phyloP scores from a whole-genome alignment of 1,140 invertebrate species.

The Cylas formicarius region DNA sequence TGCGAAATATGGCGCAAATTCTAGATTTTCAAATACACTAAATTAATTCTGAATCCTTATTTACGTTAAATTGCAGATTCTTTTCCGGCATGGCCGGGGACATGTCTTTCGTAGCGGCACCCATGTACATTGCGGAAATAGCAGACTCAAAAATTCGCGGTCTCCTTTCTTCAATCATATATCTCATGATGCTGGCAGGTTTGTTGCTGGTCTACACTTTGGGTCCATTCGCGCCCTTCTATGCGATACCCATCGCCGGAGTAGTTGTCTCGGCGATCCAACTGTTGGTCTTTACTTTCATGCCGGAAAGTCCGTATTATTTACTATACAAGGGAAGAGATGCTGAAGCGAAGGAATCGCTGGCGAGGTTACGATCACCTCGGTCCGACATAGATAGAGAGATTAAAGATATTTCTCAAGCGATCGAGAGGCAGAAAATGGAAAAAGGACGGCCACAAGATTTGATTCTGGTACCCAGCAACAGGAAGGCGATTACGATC shows the following conservation, averaged over 20 bases:
- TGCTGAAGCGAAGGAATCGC: conserved; percentile 44
- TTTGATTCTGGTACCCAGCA: conserved; percentile 27
- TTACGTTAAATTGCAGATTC: conserved; percentile 30
- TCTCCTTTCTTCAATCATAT: conserved; percentile 27
- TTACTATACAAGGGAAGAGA: conserved; percentile 33
- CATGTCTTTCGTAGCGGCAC: conserved; percentile 26
- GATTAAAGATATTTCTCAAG: conserved; percentile 36
- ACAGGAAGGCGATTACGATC: conserved; percentile 29
- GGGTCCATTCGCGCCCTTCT: conserved; percentile 23
- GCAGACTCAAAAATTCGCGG: conserved; percentile 33
- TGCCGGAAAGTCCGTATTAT: conserved; percentile 34
- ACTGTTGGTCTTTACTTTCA: conserved; percentile 28
- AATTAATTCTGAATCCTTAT: too few relatives aligned
- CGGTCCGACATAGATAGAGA: conserved; percentile 43
- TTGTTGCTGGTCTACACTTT: conserved; percentile 26
- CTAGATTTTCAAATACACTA: too few relatives aligned
- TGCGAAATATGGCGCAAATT: too few relatives aligned
- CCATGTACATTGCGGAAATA: conserved; percentile 32
- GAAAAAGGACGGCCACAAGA: conserved; percentile 27
- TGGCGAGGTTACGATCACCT: conserved; percentile 37
- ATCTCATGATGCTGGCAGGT: conserved; percentile 32
- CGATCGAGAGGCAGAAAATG: conserved; percentile 26
- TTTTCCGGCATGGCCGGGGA: conserved; percentile 31
- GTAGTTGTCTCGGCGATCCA: conserved; percentile 21
- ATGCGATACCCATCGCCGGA: conserved; percentile 23